These are phyloP conservation scores for Ceraclea dissimilis DNA, from an alignment of 2,888 invertebrate species.

Conservation along the genomic window DNA sequence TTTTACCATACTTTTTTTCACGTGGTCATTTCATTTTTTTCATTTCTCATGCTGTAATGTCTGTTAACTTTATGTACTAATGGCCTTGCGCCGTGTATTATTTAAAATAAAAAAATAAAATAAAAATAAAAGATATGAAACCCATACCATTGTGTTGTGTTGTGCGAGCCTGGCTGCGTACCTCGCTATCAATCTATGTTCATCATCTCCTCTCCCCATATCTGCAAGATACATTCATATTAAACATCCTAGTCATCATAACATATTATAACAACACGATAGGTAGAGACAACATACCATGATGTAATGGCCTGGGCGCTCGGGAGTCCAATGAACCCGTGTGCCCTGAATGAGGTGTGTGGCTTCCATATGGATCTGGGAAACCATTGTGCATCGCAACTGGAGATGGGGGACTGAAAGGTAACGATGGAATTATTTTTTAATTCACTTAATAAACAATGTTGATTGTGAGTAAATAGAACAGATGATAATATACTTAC, in stretches of 20 bases:
- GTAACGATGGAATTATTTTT: neutral
- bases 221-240: constrained; percentile 23
- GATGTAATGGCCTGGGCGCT: constrained; percentile 44
- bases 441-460: neutral
- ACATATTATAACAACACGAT: neutral
- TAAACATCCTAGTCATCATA: neutral
- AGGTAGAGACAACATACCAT: constrained; percentile 28
- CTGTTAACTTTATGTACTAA: no score
- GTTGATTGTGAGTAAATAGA: neutral
- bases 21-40: no score
- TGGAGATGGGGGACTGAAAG: constrained; percentile 78
- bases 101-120: no score
- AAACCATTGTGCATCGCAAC: constrained; percentile 91
- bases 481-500: constrained; percentile 48
- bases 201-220: constrained; percentile 69
- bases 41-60: no score
- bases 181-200: constrained; percentile 91
- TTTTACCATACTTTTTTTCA: no score
- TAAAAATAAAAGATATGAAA: no score
- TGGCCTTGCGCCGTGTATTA: no score
- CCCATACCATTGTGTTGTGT: constrained; percentile 73
- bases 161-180: constrained; percentile 95
- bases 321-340: constrained; percentile 70
- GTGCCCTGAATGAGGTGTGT: constrained; percentile 59
- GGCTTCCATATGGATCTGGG: constrained; percentile 54